Evolutionary conservation across 2,113 vertebrate species (phyloP).

Genomic region (Shinisaurus crocodilurus): DNA sequence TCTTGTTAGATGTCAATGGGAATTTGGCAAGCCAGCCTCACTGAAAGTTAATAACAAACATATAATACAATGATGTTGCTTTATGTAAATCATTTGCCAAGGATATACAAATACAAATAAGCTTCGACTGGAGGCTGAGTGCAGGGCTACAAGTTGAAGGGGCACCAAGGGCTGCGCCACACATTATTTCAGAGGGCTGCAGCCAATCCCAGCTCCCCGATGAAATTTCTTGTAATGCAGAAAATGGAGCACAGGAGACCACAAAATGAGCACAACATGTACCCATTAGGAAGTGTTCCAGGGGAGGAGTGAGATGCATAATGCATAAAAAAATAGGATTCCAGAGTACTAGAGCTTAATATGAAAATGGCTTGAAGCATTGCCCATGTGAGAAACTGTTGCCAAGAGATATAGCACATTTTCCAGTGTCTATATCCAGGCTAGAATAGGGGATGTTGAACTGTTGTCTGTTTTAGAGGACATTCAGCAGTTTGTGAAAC

Average conservation of each 20-base stretch:
- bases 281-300: not conserved
- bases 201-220: not conserved
- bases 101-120: not conserved
- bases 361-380: not conserved
- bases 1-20: constrained; percentile 23
- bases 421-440: not conserved
- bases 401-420: not conserved
- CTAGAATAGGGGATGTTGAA: not conserved
- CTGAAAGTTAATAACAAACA: not conserved
- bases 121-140: not conserved
- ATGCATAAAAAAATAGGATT: not conserved
- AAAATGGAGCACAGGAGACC: not conserved
- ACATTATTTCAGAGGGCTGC: too few species aligned
- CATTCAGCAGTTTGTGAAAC: constrained; percentile 14
- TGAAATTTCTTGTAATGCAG: not conserved
- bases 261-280: not conserved
- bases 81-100: constrained; percentile 26
- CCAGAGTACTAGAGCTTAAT: not conserved
- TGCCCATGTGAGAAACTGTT: not conserved
- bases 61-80: constrained; percentile 1
- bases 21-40: not conserved
- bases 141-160: not conserved
- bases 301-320: not conserved
- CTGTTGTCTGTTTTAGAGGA: not conserved
- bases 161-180: not conserved